phyloP scores from a whole-genome alignment of 2,113 vertebrate species.

The Oryctolagus cuniculus region mOryCun1.1 NC_091453.1:11725501-11726000 shows the following conservation, averaged over 20 bases:
- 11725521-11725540: neutral
- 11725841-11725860: constrained; percentile 7
- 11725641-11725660: neutral
- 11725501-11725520: neutral
- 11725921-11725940: constrained; percentile 53
- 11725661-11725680: constrained; percentile 10
- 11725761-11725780: constrained; percentile 35
- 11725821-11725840: constrained; percentile 60
- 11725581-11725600: constrained; percentile 19
- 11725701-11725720: neutral
- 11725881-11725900: constrained; percentile 35
- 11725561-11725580: neutral
- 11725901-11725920: constrained; percentile 64
- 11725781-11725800: constrained; percentile 23
- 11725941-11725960: constrained; percentile 81
- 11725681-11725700: neutral
- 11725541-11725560: constrained; percentile 6
- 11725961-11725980: constrained; percentile 80
- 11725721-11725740: neutral
- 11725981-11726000: constrained; percentile 83
- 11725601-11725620: neutral
- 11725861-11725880: constrained; percentile 42
- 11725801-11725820: constrained; percentile 38
- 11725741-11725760: constrained; percentile 34
- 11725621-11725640: neutral